A percentile compares a stretch with the other conserved stretches of the same genome.
These are phyloP conservation scores for Drosophila busckii DNA, from an alignment of 1,140 invertebrate genomes.

Conservation along the genomic window DNA sequence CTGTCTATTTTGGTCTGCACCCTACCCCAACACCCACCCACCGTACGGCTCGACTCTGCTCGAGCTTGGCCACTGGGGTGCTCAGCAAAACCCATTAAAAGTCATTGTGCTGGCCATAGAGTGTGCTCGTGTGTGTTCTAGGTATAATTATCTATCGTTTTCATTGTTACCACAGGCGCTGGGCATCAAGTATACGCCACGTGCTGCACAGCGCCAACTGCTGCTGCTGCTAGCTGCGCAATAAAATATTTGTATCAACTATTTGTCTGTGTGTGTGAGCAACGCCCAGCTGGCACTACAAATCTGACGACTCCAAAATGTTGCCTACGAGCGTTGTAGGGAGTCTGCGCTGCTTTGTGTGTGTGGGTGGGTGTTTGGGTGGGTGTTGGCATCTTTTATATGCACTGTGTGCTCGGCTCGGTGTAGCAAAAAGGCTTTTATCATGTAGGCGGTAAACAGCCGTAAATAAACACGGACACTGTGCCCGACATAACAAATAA, in stretches of 20 bases:
- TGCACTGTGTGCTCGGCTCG: slow-evolving; percentile 31
- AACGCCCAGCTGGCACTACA: slow-evolving; percentile 29
- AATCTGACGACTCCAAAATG: slow-evolving; percentile 72
- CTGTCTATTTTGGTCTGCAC: slow-evolving; percentile 15
- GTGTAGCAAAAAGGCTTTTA: slow-evolving; percentile 60
- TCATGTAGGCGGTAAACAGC: slow-evolving; percentile 70
- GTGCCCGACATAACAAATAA: slow-evolving; percentile 54
- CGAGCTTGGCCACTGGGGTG: slow-evolving; percentile 3
- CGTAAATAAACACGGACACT: slow-evolving; percentile 74
- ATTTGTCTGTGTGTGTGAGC: slow-evolving; percentile 21
- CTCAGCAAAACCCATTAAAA: slow-evolving; percentile 63
- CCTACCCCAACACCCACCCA: slow-evolving; percentile 9
- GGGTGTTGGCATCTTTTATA: slow-evolving; percentile 33
- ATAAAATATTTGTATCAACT: slow-evolving; percentile 77
- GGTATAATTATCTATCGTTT: slow-evolving; percentile 70
- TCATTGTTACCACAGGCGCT: slow-evolving; percentile 56
- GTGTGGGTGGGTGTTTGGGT: not conserved
- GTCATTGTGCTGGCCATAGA: slow-evolving; percentile 20
- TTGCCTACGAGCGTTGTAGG: not conserved
- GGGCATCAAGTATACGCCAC: slow-evolving; percentile 47
- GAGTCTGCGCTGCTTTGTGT: too few relatives aligned
- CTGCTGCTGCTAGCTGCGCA: slow-evolving; percentile 68
- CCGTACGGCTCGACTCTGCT: too few relatives aligned
- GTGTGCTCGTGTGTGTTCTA: slow-evolving; percentile 1
- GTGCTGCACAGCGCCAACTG: slow-evolving; percentile 41